Evolutionary conservation across 1,140 invertebrate genomes (phyloP), one percentile per base, ranked within the genome.

Genomic region (Xylocopa sonorina): DNA sequence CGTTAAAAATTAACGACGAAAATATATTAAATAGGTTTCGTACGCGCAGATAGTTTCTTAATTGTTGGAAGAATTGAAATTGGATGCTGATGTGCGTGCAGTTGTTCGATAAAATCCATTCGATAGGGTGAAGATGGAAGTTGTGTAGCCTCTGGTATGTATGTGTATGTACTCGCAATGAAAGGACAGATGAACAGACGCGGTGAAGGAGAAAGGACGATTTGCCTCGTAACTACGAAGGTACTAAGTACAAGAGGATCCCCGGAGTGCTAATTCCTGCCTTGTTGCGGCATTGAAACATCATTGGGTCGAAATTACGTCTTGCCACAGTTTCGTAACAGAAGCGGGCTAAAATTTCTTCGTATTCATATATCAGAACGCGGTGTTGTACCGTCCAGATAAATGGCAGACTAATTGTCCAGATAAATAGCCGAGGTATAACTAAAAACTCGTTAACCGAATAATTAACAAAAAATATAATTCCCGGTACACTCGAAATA

Each of bases 211-310:
- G 18, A n/a, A n/a, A 51, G 63, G 75, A 14, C 62, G 67, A 78
- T 62, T 60, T 71, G 66, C 67, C 29, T 41, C 75, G 55, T 58
- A 76, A 80, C 63, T 80, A 80, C 50, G 62, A 18, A 48, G 46
- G 74, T 66, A n/a, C 38, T 9, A 38, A 38, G n/a, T 53, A 72
- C 68, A 78, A 78, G 77, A 73, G 77, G 77, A 73, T 78, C 73
- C n/a, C 68, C 58, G 12, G 73, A 73, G 48, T 78, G 58, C 50
- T 46, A 73, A 78, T 38, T 72, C 76, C 58, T 27, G 38, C 29
- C 69, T 67, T 46, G 77, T 58, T 62, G 68, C 29, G 50, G 38
- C 68, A 73, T 78, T 78, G 68, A 73, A 73, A 64, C 68, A 55
- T 63, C 69, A 78, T 78, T 41, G 48, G 60, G 68, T 78, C 69